Conservation (phyloP, 1,140 invertebrate species). For the Drosophila varians region DNA sequence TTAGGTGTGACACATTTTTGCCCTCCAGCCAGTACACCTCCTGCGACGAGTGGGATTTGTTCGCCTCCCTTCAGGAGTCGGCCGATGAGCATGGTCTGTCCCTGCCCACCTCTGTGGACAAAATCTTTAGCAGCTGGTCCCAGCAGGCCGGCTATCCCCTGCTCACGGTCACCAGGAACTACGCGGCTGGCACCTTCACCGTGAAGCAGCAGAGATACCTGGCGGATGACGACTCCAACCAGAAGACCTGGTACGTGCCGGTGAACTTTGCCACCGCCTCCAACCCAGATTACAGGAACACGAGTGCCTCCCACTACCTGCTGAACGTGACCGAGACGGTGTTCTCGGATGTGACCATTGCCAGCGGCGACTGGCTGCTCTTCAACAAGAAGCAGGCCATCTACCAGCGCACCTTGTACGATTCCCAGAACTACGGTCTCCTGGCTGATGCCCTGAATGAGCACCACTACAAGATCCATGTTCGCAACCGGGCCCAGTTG, state of each 20-base stretch:
- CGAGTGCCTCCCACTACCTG: slow-evolving; percentile 61
- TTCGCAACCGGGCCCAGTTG: slow-evolving; percentile 89
- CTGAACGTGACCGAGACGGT: slow-evolving; percentile 35
- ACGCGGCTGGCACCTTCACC: slow-evolving; percentile 63
- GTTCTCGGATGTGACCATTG: slow-evolving; percentile 9
- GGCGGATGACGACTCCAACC: slow-evolving; percentile 47
- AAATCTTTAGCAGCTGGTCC: slow-evolving; percentile 84
- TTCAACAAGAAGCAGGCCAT: slow-evolving; percentile 86
- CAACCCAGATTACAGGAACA: slow-evolving; percentile 83
- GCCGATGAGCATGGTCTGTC: slow-evolving; percentile 44
- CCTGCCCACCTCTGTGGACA: slow-evolving; percentile 39
- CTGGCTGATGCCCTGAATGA: slow-evolving; percentile 84
- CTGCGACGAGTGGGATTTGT: slow-evolving; percentile 67
- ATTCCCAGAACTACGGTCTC: slow-evolving; percentile 85
- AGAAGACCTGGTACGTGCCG: slow-evolving; percentile 84
- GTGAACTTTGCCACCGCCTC: slow-evolving; percentile 84
- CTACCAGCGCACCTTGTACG: slow-evolving; percentile 87
- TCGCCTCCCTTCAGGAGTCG: slow-evolving; percentile 84
- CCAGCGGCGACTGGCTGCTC: slow-evolving; percentile 84
- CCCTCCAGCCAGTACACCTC: slow-evolving; percentile 83
- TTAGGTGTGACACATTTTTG: background rate
- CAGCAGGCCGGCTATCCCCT: slow-evolving; percentile 84
- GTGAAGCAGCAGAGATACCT: slow-evolving; percentile 83
- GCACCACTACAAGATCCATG: slow-evolving; percentile 85
- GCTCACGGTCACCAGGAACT: slow-evolving; percentile 84